Evolutionary conservation across 2,888 invertebrate species (phyloP).

Genomic region (Archips xylosteana): DNA sequence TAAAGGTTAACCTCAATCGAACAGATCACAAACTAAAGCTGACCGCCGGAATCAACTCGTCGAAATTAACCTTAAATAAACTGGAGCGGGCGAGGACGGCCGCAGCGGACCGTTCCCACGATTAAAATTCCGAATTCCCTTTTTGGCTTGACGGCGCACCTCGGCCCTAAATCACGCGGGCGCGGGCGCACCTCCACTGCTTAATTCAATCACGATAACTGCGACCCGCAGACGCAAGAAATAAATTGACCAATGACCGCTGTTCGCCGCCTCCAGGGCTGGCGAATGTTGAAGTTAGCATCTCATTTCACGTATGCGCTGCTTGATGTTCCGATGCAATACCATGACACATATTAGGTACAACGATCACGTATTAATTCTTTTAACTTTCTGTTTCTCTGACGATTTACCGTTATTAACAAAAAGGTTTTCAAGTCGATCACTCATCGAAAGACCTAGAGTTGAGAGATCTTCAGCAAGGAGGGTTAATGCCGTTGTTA

Average conservation of each 20-base stretch:
- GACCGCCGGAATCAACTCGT: constrained; percentile 68
- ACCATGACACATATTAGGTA: too few species aligned
- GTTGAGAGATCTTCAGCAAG: too few species aligned
- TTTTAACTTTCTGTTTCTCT: too few species aligned
- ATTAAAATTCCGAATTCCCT: constrained; percentile 77
- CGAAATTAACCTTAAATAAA: constrained; percentile 81
- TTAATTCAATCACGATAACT: constrained; percentile 86
- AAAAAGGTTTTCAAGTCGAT: too few species aligned
- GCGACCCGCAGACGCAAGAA: constrained; percentile 76
- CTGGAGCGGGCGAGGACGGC: constrained; percentile 47
- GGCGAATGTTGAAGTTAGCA: constrained; percentile 51
- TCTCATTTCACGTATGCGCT: too few species aligned
- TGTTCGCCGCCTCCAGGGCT: constrained; percentile 51
- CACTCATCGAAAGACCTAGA: too few species aligned
- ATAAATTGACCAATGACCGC: constrained; percentile 83
- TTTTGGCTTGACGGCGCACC: constrained; percentile 58
- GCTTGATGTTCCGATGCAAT: too few species aligned
- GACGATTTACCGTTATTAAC: too few species aligned
- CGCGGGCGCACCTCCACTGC: constrained; percentile 62
- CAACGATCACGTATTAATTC: too few species aligned
- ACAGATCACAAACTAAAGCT: constrained; percentile 63
- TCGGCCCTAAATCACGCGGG: constrained; percentile 71
- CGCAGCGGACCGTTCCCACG: constrained; percentile 67
- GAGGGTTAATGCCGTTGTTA: too few species aligned
- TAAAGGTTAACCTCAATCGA: constrained; percentile 57